Evolutionary conservation across 2,797 vertebrate genomes (phyloP).

Genomic region (Fistularia commersonii): DNA sequence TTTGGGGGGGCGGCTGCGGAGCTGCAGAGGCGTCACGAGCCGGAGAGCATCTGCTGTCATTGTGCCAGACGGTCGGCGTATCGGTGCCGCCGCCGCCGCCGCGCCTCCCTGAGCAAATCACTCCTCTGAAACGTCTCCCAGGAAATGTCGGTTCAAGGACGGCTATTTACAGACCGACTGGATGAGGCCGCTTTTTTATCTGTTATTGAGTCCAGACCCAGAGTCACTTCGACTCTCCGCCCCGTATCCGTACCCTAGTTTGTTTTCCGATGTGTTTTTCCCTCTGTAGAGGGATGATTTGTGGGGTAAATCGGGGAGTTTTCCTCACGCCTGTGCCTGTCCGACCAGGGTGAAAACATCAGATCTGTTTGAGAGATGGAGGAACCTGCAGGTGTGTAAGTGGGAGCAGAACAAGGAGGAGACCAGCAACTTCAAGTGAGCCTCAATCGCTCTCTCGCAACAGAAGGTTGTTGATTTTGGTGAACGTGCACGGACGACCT

Average conservation of each 20-base stretch:
- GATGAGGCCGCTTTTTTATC: constrained; percentile 18
- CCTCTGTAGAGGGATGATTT: constrained; percentile 31
- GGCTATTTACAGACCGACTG: constrained; percentile 58
- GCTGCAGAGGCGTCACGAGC: constrained; percentile 16
- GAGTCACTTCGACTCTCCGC: background rate
- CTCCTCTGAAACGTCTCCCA: constrained; percentile 37
- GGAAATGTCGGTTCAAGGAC: constrained; percentile 62
- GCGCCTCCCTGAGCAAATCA: constrained; percentile 49
- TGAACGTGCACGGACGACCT: no score
- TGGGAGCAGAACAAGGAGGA: constrained; percentile 92
- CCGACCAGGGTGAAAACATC: constrained; percentile 91
- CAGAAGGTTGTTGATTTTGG: no score
- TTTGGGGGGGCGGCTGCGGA: no score
- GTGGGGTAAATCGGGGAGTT: constrained; percentile 29
- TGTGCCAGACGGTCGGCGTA: constrained; percentile 19
- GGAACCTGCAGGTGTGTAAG: constrained; percentile 91
- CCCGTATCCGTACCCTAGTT: background rate
- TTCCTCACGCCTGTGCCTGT: constrained; percentile 46
- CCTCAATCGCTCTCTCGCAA: background rate
- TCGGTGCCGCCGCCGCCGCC: background rate
- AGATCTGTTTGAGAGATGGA: constrained; percentile 95
- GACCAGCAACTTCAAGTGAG: constrained; percentile 91
- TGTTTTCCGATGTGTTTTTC: constrained; percentile 19
- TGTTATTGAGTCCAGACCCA: background rate
- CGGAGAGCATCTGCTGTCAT: constrained; percentile 27